Base-by-base conservation (phyloP, 2,888 invertebrate species). In the Anorthoa munda region DNA sequence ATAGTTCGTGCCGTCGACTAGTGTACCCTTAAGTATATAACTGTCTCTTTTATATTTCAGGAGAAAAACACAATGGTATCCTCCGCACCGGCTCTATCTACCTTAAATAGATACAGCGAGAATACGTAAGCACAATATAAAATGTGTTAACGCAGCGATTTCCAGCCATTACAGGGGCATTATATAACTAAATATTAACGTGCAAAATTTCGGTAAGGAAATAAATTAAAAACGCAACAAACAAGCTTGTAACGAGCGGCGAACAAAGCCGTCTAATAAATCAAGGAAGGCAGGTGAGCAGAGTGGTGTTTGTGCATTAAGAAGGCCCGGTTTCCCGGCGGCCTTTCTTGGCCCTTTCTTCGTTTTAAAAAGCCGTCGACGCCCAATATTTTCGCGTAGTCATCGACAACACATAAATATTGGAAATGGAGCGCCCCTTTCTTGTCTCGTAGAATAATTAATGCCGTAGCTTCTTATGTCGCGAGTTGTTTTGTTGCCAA, bases 391-490 rank as follows among this genome's bases (percentile, higher is more conserved):
- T 96, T 94, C 92, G 96, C 95, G 90, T 89, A 95, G 96, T 96
- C 96, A 96, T 96, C 95, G 96, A 93, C 95, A 96, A 96, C 95
- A 96, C 96, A 96, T 96, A 96, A 96, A 96, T 96, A 96, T 96
- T 95, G 96, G 94, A 95, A 96, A 95, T 95, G 94, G 95, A 94
- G 94, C 94, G 93, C 94, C 94, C 95, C 94, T 95, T 96, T 95
- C 96, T 96, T 95, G 95, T 95, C 95, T 96, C 91, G 93, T 86
- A 90, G 95, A 94, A 95, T 96, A 96, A 96, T 96, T 96, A 96
- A 95, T 95, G 95, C 94, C 91, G 92, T 92, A 92, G 95, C 93
- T 93, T 94, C 94, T 94, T 92, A 92, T 94, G 94, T 94, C 94
- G 93, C 91, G 90, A 90, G 91, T 92, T 93, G 93, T 94, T 94